Evolutionary conservation across 2,113 vertebrate genomes (phyloP), one percentile per base, ranked within the genome.

Genomic region (Asarcornis scutulata): DNA sequence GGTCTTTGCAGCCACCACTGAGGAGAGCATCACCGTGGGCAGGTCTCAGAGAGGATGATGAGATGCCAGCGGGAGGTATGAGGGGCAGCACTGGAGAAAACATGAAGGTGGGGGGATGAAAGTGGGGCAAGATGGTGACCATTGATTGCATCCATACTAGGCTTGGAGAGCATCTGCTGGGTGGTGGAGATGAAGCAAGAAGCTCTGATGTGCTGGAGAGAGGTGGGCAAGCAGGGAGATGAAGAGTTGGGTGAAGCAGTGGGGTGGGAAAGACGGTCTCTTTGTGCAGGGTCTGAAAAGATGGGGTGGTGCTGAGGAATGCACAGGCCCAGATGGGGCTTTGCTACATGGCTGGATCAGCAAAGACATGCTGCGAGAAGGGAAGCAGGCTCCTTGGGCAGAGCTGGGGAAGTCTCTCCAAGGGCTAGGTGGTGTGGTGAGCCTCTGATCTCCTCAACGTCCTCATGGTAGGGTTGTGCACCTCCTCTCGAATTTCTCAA

Each of bases 241-340:
- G 50, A 55, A 86, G 44, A 36, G 53, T 58, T 52, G 40, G 13
- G 59, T 69, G 27, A 88, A 79, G 27, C 12, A 9, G 11, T 56
- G 31, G n/a, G 15, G 6, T 79, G 34, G 29, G 55, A 90, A 80
- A 68, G 13, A 62, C 11, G 27, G 59, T 59, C 27, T 86, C 50
- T 50, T 32, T 2, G 3, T 26, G 21, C 26, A 26, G 9, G 27
- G 53, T 82, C n/a, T 82, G 46, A 62, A 71, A 83, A 76, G 79
- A 59, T n/a, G 34, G 2, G 3, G 6, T 82, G 0, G 0, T 27
- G 52, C 32, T 64, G 48, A 75, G 66, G n/a, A 77, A 0, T 2
- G 22, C 55, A 42, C 22, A 20, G 60, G 14, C 32, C 72, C 1
- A 0, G 12, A 31, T 34, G 11, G 10, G 4, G n/a, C 31, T 75